Conservation (phyloP, 2,113 vertebrate species). For the Cichladusa arquata region DNA sequence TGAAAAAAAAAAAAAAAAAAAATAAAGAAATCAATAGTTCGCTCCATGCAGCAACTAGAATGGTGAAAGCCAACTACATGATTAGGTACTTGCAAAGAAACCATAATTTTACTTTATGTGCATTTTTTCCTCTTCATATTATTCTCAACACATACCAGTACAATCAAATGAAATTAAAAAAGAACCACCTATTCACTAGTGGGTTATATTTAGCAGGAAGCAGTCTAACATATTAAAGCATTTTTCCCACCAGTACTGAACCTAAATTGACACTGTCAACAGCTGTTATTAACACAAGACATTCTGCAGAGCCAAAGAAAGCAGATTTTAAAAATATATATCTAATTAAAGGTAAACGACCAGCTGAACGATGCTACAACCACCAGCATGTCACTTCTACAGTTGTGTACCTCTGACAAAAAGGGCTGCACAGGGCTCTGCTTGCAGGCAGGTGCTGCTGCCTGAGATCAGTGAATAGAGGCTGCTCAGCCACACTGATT, state of each 20-base stretch:
- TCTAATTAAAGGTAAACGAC: background rate
- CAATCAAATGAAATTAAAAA: slow-evolving; percentile 4
- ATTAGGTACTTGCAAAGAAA: background rate
- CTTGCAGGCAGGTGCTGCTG: background rate
- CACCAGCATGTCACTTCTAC: background rate
- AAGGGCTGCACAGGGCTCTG: background rate
- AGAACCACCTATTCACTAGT: background rate
- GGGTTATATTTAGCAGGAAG: slow-evolving; percentile 22
- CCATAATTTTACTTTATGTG: background rate
- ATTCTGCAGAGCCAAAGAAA: slow-evolving; percentile 9
- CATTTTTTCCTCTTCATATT: background rate
- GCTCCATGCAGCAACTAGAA: background rate
- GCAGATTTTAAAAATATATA: background rate
- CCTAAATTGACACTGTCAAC: slow-evolving; percentile 34
- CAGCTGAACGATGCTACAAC: background rate
- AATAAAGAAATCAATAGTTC: background rate
- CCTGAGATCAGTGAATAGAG: background rate
- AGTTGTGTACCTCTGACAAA: background rate
- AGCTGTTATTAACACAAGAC: slow-evolving; percentile 7
- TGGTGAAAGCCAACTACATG: background rate
- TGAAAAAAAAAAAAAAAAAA: too few relatives aligned
- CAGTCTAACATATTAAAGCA: background rate
- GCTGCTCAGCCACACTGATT: background rate
- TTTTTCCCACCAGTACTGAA: slow-evolving; percentile 27
- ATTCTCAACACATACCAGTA: background rate